These are phyloP conservation scores for Trogon surrucura DNA, from an alignment of 2,113 vertebrate genomes.

Conservation along the genomic window DNA sequence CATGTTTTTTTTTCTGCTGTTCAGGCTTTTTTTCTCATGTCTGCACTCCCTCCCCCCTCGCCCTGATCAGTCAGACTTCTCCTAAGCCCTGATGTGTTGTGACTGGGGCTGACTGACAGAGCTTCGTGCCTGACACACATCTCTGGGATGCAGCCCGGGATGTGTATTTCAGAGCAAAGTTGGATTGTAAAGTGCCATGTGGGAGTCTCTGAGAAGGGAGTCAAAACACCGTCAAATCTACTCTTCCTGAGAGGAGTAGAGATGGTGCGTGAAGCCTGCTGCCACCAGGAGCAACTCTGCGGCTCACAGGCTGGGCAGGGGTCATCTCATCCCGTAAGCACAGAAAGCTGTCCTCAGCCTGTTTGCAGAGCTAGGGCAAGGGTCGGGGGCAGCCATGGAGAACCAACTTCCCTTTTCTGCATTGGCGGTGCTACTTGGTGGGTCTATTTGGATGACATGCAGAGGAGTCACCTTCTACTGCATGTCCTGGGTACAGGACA, in stretches of 20 bases:
- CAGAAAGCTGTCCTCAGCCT: background rate
- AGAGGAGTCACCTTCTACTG: background rate
- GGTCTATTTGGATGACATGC: background rate
- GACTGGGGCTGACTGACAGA: constrained; percentile 74
- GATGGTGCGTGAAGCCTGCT: background rate
- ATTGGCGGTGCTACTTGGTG: rapidly evolving
- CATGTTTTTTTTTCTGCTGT: background rate
- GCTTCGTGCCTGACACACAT: constrained; percentile 52
- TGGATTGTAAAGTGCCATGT: constrained; percentile 60
- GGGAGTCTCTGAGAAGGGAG: constrained; percentile 64
- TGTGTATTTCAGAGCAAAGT: constrained; percentile 62
- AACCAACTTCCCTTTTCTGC: background rate
- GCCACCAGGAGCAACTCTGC: background rate
- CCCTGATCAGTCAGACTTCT: constrained; percentile 39
- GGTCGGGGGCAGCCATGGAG: background rate
- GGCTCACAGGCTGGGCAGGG: background rate
- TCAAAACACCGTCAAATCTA: constrained; percentile 66
- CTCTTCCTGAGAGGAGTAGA: constrained; percentile 23
- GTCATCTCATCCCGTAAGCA: background rate
- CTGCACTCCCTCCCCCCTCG: background rate
- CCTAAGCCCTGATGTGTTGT: constrained; percentile 66
- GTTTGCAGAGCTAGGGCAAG: background rate
- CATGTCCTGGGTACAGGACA: background rate
- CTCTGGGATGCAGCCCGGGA: constrained; percentile 59
- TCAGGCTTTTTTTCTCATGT: constrained; percentile 7